A percentile compares a stretch with the other conserved stretches of the same genome.
These are phyloP conservation scores for Beris chalybata DNA, from an alignment of 2,888 invertebrate genomes.

Conservation along the genomic window DNA sequence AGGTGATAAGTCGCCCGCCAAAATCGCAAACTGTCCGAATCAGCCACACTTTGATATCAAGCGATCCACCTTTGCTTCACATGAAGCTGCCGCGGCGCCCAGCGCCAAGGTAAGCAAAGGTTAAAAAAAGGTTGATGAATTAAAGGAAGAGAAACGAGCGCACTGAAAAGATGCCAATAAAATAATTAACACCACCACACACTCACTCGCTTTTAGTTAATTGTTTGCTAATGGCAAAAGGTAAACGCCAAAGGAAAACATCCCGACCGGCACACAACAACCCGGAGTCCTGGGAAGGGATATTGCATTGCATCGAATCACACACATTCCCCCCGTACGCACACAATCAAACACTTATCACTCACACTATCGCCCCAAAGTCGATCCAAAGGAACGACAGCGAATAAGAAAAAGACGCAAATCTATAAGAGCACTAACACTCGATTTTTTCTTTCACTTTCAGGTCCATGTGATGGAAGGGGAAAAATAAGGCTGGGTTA, in stretches of 20 bases:
- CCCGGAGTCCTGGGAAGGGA: too few relatives aligned
- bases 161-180: conserved; percentile 33
- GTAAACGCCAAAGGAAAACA: conserved; percentile 18
- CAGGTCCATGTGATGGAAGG: conserved; percentile 42
- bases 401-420: conserved; percentile 30
- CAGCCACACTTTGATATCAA: too few relatives aligned
- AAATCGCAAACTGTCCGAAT: too few relatives aligned
- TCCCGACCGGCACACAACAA: background rate
- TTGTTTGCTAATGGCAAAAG: conserved; percentile 36
- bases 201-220: conserved; percentile 33
- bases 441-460: conserved; percentile 29
- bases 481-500: conserved; percentile 42
- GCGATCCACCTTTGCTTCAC: background rate
- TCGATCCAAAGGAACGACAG: conserved; percentile 9
- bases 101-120: conserved; percentile 10
- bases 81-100: background rate
- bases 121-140: conserved; percentile 8
- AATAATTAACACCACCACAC: conserved; percentile 38
- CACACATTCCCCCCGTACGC: background rate
- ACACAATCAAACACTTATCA: conserved; percentile 19
- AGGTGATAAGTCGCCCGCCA: too few relatives aligned
- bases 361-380: conserved; percentile 1
- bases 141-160: conserved; percentile 3
- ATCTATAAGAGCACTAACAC: conserved; percentile 21
- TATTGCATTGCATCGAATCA: too few relatives aligned